Evolutionary conservation across 2,113 vertebrate species (phyloP).

Genomic region (Cephalopholis sonnerati): DNA sequence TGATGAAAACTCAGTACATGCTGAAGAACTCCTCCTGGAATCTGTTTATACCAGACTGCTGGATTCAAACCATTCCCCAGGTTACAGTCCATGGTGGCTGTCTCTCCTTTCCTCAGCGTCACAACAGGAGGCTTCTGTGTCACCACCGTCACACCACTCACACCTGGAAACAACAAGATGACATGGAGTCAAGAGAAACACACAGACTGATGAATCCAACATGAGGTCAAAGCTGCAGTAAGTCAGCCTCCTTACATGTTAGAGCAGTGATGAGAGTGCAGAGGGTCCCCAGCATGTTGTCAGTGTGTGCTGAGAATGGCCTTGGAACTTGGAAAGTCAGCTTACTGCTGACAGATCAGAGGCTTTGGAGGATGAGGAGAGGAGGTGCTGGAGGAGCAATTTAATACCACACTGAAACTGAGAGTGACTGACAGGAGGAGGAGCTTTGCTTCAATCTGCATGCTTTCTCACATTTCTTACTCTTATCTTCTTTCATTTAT

Average conservation of each 20-base stretch:
- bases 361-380: constrained; percentile 48
- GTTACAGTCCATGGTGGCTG: constrained; percentile 66
- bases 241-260: constrained; percentile 57
- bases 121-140: constrained; percentile 63
- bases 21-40: constrained; percentile 62
- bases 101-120: constrained; percentile 53
- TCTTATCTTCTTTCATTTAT: too few relatives aligned
- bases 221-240: constrained; percentile 42
- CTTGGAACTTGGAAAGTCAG: constrained; percentile 28
- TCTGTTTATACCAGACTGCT: constrained; percentile 67
- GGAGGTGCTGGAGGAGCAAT: constrained; percentile 48
- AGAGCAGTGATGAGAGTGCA: constrained; percentile 72
- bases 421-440: constrained; percentile 34
- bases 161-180: constrained; percentile 66
- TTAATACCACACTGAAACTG: constrained; percentile 31
- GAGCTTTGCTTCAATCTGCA: constrained; percentile 19
- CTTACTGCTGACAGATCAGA: constrained; percentile 25
- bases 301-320: constrained; percentile 53
- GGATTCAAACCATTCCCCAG: accelerated
- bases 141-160: constrained; percentile 49
- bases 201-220: constrained; percentile 39
- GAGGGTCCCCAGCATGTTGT: constrained; percentile 71
- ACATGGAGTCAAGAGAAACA: constrained; percentile 41
- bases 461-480: neutral
- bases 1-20: too few relatives aligned